Evolutionary conservation across 2,888 invertebrate species (phyloP).

Genomic region (Maniola hyperantus): DNA sequence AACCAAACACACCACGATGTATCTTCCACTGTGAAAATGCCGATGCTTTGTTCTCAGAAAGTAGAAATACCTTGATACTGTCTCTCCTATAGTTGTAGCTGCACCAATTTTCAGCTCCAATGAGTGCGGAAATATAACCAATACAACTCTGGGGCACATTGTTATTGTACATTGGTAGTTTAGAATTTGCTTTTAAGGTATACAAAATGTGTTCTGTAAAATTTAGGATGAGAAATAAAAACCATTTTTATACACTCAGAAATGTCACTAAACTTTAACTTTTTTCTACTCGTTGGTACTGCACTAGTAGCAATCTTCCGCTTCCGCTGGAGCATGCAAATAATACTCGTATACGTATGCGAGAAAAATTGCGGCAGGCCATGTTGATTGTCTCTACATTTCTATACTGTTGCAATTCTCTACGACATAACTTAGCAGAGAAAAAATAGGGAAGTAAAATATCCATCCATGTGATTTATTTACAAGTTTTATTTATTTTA

Average conservation of each 20-base stretch:
- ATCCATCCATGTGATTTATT: too few species aligned
- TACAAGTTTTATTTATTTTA: too few species aligned
- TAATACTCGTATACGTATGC: neutral
- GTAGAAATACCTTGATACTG: constrained; percentile 23
- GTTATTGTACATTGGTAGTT: constrained; percentile 24
- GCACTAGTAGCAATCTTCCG: neutral
- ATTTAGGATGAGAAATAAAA: neutral
- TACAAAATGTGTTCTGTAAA: neutral
- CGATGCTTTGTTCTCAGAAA: constrained; percentile 6
- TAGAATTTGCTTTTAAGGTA: constrained; percentile 14
- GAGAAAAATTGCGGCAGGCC: neutral
- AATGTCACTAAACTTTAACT: too few species aligned
- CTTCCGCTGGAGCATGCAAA: neutral
- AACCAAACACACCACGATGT: neutral
- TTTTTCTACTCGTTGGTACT: neutral
- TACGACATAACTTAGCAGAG: neutral
- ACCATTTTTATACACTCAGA: neutral
- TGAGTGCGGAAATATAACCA: constrained; percentile 27
- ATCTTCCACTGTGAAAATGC: neutral
- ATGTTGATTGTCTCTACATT: neutral
- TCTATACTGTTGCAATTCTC: neutral
- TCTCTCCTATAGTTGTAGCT: constrained; percentile 19
- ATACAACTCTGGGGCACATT: constrained; percentile 27
- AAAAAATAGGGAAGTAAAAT: too few species aligned
- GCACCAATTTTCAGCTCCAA: constrained; percentile 35